Base-by-base conservation (phyloP, 2,113 vertebrate species). In the Oncorhynchus mykiss region DNA sequence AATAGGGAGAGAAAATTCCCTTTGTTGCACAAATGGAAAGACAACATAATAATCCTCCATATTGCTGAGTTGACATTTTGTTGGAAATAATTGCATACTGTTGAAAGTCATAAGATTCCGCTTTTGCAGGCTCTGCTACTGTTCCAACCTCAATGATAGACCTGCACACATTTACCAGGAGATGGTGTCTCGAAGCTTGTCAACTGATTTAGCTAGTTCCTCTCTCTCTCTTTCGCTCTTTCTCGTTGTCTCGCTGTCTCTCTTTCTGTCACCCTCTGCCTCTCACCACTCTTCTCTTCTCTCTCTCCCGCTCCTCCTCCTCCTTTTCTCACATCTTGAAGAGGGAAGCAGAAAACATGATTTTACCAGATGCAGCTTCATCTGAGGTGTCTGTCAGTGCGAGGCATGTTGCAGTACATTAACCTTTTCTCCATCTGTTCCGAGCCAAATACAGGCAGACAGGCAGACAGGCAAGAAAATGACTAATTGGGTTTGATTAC, bases 361-460 rank as follows among this genome's bases (percentile, higher is more conserved):
- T 85, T 84, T 81, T 80, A 88, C 80, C 87, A 91, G 87, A 82
- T 86, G 87, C 75, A 60, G 82, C 78, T 77, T 83, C 70, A 70
- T 77, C 76, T 73, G 75, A 81, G 81, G 87, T 78, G 77, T 57
- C 83, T 88, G 86, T 88, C 87, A 80, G 73, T 72, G 75, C 24
- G 5, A 25, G 62, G 73, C 68, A 76, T 74, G 70, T 73, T 85
- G 76, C 72, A 70, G 77, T 83, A 78, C 75, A 85, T 87, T 80
- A 92, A 90, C 89, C 88, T 89, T 82, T 82, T 72, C 69, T 78
- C 84, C 86, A 84, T 88, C 86, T 91, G 86, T 78, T 86, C 80
- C 79, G 67, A 62, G 9, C 20, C 39, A 16, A 45, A 45, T 45
- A 11, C 39, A 45, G 9, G 9, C 39, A 9, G 39, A 45, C 39